A percentile compares a stretch with the other conserved stretches of the same genome.
Conservation (phyloP, 1,140 invertebrate genomes). For the Aricia agestis region DNA sequence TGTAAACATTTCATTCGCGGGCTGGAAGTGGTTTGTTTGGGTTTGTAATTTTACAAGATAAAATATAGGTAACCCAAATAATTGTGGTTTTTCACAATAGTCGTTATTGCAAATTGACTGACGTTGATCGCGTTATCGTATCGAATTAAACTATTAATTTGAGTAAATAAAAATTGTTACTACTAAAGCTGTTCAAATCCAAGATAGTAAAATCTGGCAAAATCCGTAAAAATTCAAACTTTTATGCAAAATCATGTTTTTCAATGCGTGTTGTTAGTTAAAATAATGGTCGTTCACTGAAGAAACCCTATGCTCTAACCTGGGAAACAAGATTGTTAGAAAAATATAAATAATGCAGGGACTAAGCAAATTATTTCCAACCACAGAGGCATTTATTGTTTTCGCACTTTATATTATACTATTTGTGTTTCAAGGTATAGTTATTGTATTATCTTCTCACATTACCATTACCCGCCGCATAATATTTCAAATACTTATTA, state of each 20-base stretch:
- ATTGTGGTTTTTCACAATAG: too few relatives aligned
- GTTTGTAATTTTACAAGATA: too few relatives aligned
- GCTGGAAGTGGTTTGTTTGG: too few relatives aligned
- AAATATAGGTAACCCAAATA: too few relatives aligned
- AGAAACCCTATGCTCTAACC: background rate
- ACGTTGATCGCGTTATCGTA: too few relatives aligned
- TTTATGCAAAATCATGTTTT: background rate
- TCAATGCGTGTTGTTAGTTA: background rate
- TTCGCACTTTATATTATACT: slow-evolving; percentile 87
- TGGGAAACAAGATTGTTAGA: background rate
- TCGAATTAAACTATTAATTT: too few relatives aligned
- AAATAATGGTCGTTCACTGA: background rate
- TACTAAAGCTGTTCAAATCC: too few relatives aligned
- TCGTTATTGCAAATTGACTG: too few relatives aligned
- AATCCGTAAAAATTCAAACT: background rate
- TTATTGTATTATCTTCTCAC: background rate
- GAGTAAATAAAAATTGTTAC: too few relatives aligned
- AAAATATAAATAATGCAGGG: background rate
- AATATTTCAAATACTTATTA: slow-evolving; percentile 3
- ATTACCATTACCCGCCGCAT: background rate
- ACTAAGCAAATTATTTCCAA: slow-evolving; percentile 85
- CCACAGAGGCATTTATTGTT: slow-evolving; percentile 84
- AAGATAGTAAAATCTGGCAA: too few relatives aligned
- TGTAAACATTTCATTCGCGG: too few relatives aligned
- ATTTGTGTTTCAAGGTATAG: slow-evolving; percentile 68